A percentile compares a stretch with the other conserved stretches of the same genome.
Conservation (phyloP, 2,113 vertebrate genomes). For the Zapornia atra region DNA sequence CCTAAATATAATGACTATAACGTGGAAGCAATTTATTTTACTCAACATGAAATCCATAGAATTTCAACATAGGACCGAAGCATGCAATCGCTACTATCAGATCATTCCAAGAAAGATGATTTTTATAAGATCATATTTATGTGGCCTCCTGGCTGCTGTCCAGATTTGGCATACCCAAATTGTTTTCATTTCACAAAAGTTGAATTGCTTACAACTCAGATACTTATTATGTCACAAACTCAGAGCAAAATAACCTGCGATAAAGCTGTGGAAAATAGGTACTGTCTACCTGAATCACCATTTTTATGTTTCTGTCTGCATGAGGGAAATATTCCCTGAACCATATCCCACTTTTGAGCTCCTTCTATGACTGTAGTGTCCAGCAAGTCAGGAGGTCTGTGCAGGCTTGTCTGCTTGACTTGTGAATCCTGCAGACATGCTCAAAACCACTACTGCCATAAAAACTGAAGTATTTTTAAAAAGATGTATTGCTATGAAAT, state of each 20-base stretch:
- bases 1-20: background rate
- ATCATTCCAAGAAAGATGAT: conserved; percentile 17
- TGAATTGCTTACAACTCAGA: background rate
- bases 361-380: background rate
- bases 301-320: background rate
- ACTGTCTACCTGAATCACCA: background rate
- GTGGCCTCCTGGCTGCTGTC: conserved; percentile 12
- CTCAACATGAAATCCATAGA: background rate
- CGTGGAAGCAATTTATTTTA: background rate
- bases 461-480: background rate
- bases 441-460: background rate
- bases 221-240: background rate
- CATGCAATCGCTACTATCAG: background rate
- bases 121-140: conserved; percentile 22
- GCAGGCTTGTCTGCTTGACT: background rate
- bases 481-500: background rate
- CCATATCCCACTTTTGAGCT: background rate
- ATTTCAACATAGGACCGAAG: background rate
- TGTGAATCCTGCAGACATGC: background rate
- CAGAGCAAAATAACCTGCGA: background rate
- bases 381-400: background rate
- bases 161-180: conserved; percentile 1
- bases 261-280: background rate
- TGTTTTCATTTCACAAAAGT: conserved; percentile 1
- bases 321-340: background rate